A percentile compares a stretch with the other conserved stretches of the same genome.
Conservation (phyloP, 2,797 vertebrate species). For the Brotogeris chrysoptera region DNA sequence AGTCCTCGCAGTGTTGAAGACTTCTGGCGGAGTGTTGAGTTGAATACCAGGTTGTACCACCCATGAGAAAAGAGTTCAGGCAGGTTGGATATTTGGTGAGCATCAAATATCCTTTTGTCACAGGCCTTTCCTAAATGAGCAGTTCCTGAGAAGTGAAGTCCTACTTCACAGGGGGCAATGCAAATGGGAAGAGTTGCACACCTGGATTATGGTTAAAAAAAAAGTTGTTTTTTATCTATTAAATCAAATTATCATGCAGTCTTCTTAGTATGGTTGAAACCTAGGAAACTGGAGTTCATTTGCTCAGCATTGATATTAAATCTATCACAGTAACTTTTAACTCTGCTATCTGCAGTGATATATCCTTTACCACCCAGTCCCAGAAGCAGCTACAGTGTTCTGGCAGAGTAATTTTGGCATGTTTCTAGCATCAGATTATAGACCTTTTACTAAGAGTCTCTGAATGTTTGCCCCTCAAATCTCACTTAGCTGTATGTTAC, state of each 20-base stretch:
- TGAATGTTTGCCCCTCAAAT: background rate
- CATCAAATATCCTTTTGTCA: background rate
- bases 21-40: background rate
- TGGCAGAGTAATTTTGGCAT: background rate
- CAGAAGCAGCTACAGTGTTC: background rate
- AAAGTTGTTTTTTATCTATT: background rate
- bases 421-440: background rate
- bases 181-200: background rate
- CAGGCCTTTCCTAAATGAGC: background rate
- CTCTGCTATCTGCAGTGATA: background rate
- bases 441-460: background rate
- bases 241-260: background rate
- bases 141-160: background rate
- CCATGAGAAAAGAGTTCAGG: background rate
- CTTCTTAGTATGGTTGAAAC: background rate
- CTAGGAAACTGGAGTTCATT: background rate
- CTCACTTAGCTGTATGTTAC: background rate
- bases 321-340: background rate
- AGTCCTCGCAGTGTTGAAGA: background rate
- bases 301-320: background rate
- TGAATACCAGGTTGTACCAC: background rate
- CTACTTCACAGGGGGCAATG: accelerated
- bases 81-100: background rate
- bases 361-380: background rate
- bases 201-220: background rate